Evolutionary conservation across 1,140 invertebrate genomes (phyloP).

Genomic region (Chelonus insularis): DNA sequence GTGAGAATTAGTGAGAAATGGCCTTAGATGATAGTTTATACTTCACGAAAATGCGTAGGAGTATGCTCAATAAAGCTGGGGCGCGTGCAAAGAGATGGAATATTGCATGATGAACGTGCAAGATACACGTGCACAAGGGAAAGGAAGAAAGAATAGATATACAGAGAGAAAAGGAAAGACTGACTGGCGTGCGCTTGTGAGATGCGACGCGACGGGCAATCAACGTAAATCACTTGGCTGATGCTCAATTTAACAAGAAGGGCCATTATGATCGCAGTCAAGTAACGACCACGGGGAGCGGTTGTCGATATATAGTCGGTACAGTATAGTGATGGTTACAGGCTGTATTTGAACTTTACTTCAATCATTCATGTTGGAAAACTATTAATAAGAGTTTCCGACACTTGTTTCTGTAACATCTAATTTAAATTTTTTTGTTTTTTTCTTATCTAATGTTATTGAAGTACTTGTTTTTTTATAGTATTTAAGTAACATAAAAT

Average conservation of each 20-base stretch:
- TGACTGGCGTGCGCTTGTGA: constrained; percentile 17
- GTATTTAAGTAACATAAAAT: too few relatives aligned
- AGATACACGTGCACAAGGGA: constrained; percentile 6
- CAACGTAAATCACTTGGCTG: constrained; percentile 60
- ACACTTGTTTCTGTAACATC: too few relatives aligned
- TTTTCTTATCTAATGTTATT: too few relatives aligned
- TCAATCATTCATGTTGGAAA: too few relatives aligned
- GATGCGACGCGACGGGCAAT: constrained; percentile 53
- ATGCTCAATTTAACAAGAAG: constrained; percentile 61
- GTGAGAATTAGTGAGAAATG: constrained; percentile 12
- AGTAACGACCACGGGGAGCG: constrained; percentile 42
- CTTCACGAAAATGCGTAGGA: constrained; percentile 5
- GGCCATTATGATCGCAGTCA: constrained; percentile 54
- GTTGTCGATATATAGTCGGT: constrained; percentile 8
- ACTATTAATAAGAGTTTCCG: too few relatives aligned
- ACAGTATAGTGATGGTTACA: too few relatives aligned
- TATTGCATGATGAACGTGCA: neutral
- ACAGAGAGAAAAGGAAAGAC: constrained; percentile 6
- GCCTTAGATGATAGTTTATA: neutral
- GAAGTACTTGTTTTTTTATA: too few relatives aligned
- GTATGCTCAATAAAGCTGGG: constrained; percentile 1
- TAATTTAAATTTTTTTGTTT: too few relatives aligned
- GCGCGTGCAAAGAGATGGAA: neutral
- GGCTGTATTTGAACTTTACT: too few relatives aligned
- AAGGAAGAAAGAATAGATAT: constrained; percentile 4